These are phyloP conservation scores for Myiozetetes cayanensis DNA, from an alignment of 2,113 vertebrate species.

Conservation along the genomic window DNA sequence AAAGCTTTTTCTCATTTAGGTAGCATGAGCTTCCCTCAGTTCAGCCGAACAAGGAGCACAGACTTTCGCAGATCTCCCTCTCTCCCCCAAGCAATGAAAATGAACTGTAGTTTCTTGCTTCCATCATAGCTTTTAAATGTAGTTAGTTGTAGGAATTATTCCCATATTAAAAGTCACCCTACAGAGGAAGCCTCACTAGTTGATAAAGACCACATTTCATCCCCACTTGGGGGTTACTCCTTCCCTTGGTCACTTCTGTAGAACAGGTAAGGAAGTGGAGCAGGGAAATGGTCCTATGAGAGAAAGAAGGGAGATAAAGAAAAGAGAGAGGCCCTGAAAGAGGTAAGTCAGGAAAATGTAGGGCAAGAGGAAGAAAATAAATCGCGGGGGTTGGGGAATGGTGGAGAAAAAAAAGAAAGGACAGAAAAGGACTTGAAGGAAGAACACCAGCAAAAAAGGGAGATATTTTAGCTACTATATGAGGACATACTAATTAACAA, in stretches of 20 bases:
- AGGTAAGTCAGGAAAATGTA: not conserved
- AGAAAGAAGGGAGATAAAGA: not conserved
- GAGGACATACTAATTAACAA: not conserved
- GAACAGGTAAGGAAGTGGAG: not conserved
- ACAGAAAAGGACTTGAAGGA: not conserved
- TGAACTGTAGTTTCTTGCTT: not conserved
- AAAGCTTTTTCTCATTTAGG: not conserved
- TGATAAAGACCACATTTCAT: not conserved
- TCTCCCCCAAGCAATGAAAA: not conserved
- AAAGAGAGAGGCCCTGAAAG: not conserved
- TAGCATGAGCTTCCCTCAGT: not conserved
- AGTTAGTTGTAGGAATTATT: not conserved
- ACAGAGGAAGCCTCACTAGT: not conserved
- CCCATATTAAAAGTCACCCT: not conserved
- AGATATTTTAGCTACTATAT: not conserved
- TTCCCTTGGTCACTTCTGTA: not conserved
- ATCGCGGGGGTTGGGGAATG: too few species aligned
- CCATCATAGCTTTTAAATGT: not conserved
- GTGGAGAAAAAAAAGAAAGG: too few species aligned
- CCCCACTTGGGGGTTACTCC: not conserved
- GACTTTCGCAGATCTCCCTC: not conserved
- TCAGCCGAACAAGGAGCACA: not conserved
- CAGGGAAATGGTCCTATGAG: not conserved
- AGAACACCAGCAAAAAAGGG: not conserved
- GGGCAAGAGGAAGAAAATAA: not conserved